These are phyloP conservation scores for Brevimyrus niger DNA, from an alignment of 2,113 vertebrate genomes.

Conservation along the genomic window DNA sequence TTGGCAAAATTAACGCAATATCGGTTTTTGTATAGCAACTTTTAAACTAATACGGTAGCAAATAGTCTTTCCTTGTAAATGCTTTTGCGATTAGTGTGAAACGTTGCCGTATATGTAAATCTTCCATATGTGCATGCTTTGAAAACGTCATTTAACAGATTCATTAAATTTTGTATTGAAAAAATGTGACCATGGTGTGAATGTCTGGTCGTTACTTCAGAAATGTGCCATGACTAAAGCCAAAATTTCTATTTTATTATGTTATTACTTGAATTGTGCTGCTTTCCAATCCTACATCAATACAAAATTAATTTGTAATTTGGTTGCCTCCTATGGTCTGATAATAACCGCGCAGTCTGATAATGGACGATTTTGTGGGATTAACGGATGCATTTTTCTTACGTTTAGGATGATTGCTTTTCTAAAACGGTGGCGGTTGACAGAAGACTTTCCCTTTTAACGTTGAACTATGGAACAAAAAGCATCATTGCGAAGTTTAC, in stretches of 20 bases:
- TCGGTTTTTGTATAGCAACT: not conserved
- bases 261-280: not conserved
- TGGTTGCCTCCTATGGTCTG: not conserved
- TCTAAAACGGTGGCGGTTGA: not conserved
- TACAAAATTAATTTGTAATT: not conserved
- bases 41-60: not conserved
- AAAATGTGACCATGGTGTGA: not conserved
- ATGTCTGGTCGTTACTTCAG: not conserved
- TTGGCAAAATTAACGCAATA: not conserved
- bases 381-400: not conserved
- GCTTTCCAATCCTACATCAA: not conserved
- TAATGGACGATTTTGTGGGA: not conserved
- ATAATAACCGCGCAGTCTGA: not conserved
- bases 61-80: not conserved
- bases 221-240: not conserved
- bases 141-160: not conserved
- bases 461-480: not conserved
- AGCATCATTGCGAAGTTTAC: not conserved
- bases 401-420: not conserved
- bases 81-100: not conserved
- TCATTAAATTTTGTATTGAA: not conserved
- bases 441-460: not conserved
- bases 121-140: not conserved
- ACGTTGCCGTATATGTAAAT: not conserved
- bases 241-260: not conserved